A percentile compares a stretch with the other conserved stretches of the same genome.
Conservation (phyloP, 2,888 invertebrate species). For the Allolobophora icterica region DNA sequence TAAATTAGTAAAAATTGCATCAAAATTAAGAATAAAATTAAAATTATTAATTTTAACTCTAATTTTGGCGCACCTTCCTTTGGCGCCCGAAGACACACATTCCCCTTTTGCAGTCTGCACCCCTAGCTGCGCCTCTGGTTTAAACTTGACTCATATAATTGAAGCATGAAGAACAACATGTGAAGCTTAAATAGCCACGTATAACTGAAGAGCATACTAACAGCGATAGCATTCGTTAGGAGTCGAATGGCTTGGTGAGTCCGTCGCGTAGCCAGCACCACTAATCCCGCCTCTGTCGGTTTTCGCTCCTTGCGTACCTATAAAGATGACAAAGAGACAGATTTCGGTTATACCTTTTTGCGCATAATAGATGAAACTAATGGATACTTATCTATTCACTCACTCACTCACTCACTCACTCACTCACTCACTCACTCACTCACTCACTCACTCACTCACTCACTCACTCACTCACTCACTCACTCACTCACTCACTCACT, state of each 20-base stretch:
- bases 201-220: background rate
- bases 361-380: background rate
- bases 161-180: too few species aligned
- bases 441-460: background rate
- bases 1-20: too few species aligned
- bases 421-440: background rate
- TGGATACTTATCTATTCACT: background rate
- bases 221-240: constrained; percentile 4
- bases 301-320: background rate
- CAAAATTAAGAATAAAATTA: too few species aligned
- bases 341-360: background rate
- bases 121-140: too few species aligned
- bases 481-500: too few species aligned
- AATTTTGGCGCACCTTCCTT: too few species aligned
- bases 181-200: too few species aligned
- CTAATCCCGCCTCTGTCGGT: background rate
- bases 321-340: background rate
- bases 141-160: too few species aligned
- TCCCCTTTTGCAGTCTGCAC: too few species aligned
- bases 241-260: background rate
- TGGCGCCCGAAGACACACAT: too few species aligned
- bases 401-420: background rate
- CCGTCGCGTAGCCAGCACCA: background rate
- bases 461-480: too few species aligned
- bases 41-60: too few species aligned